Evolutionary conservation across 2,888 invertebrate species (phyloP), one percentile per base, ranked within the genome.

Genomic region (Trichopoda pennipes): DNA sequence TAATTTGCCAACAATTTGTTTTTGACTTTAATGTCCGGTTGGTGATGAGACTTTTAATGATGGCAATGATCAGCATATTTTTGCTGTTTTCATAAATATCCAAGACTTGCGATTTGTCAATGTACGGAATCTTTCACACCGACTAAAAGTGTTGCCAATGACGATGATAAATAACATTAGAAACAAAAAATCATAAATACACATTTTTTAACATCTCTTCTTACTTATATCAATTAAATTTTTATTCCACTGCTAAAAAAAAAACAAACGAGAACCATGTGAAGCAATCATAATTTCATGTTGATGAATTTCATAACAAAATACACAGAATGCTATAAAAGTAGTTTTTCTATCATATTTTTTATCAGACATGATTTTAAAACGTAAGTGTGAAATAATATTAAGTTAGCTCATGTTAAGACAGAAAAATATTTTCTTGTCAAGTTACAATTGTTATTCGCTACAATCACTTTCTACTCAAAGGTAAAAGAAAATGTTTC

Each of bases 91-190:
- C 44, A 19, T 53, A 42, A 38, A 51, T 56, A 55, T 51, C 68
- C 56, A 69, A 49, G 61, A 38, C 55, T 69, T 66, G 69, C 70
- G 69, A 74, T 38, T 68, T 74, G 38, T 51, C 21, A 19, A 14
- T 14, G 38, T 58, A 53, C 66, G 53, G 58, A 60, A 60, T 70
- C 42, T 61, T 58, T 68, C 72, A 61, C 66, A 66, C 61, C 17
- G 42, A 6, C 53, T 23, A n/a, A 61, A 68, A 80, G 68, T 68
- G 58, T 66, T 75, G 69, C 21, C 73, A 64, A 23, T 56, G 17
- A 75, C 60, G 70, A 70, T 76, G 76, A 80, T 83, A 53, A 70
- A 74, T 79, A 73, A 73, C 74, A 80, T 64, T 64, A 73, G n/a
- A n/a, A n/a, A n/a, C n/a, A n/a, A n/a, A 74, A 82, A 60, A 35